A percentile compares a stretch with the other conserved stretches of the same genome.
phyloP scores from a whole-genome alignment of 2,888 invertebrate genomes.

The Lithophane ornitopus region DNA sequence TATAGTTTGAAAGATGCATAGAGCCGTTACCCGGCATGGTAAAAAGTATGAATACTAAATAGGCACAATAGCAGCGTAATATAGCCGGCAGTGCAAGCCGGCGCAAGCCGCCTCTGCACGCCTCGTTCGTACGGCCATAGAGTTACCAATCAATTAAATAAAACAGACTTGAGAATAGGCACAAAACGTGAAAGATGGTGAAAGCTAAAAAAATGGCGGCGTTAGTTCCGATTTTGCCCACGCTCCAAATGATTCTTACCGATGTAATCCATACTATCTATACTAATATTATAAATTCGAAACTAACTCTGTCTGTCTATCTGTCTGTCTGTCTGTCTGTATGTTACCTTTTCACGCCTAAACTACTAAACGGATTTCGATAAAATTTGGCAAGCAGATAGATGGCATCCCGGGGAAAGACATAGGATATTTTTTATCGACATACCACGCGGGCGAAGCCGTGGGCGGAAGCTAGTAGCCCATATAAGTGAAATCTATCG shows the following conservation, averaged over 20 bases:
- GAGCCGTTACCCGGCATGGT: conserved; percentile 7
- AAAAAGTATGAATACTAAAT: conserved; percentile 58
- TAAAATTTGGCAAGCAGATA: no score
- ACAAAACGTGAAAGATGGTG: not conserved
- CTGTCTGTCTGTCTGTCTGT: no score
- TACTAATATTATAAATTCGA: no score
- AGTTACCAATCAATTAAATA: conserved; percentile 26
- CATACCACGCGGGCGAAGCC: no score
- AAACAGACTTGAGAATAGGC: conserved; percentile 18
- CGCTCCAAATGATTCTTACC: not conserved
- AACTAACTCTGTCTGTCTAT: no score
- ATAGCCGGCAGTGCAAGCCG: conserved; percentile 60
- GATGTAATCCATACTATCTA: no score
- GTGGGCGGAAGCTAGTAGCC: no score
- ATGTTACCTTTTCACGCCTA: no score
- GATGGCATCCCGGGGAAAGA: no score
- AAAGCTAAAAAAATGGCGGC: no score
- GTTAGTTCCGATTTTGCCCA: not conserved
- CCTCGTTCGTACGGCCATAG: conserved; percentile 40
- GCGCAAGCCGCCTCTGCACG: conserved; percentile 49
- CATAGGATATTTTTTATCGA: no score
- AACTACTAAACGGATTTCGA: no score
- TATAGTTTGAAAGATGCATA: conserved; percentile 36
- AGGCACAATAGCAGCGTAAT: conserved; percentile 45
- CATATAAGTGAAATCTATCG: not conserved